Evolutionary conservation across 2,888 invertebrate genomes (phyloP).

Genomic region (Monoplex corrugatus): DNA sequence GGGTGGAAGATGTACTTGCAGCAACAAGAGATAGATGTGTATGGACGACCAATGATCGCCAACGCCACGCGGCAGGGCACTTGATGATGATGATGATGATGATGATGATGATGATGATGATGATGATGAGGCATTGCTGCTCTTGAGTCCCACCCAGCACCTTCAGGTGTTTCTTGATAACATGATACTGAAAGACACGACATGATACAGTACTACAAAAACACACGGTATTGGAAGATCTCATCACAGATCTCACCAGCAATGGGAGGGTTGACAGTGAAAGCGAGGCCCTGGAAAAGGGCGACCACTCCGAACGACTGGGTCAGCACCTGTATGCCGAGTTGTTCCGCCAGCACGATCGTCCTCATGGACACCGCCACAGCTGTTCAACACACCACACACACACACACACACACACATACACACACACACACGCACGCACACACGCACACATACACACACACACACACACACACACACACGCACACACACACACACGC

Average conservation of each 20-base stretch:
- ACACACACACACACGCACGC: neutral
- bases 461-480: neutral
- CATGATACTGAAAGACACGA: too few species aligned
- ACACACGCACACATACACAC: neutral
- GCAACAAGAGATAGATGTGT: too few species aligned
- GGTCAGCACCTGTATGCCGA: conserved; percentile 71
- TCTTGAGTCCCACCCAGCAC: too few species aligned
- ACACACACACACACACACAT: neutral
- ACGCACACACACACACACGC: neutral
- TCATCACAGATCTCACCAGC: conserved; percentile 63
- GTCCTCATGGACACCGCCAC: conserved; percentile 72
- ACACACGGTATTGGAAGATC: too few species aligned
- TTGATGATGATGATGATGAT: too few species aligned
- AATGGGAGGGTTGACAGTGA: conserved; percentile 69
- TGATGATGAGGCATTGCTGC: too few species aligned
- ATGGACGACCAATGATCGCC: too few species aligned
- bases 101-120: too few species aligned
- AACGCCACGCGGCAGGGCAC: too few species aligned
- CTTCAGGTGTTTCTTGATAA: too few species aligned
- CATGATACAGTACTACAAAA: too few species aligned
- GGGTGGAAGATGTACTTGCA: too few species aligned
- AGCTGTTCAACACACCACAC: conserved; percentile 57
- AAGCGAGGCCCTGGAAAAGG: conserved; percentile 72
- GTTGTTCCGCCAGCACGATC: conserved; percentile 72
- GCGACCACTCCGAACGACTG: conserved; percentile 73